Conservation (phyloP, 2,797 vertebrate species). For the Anas georgica region DNA sequence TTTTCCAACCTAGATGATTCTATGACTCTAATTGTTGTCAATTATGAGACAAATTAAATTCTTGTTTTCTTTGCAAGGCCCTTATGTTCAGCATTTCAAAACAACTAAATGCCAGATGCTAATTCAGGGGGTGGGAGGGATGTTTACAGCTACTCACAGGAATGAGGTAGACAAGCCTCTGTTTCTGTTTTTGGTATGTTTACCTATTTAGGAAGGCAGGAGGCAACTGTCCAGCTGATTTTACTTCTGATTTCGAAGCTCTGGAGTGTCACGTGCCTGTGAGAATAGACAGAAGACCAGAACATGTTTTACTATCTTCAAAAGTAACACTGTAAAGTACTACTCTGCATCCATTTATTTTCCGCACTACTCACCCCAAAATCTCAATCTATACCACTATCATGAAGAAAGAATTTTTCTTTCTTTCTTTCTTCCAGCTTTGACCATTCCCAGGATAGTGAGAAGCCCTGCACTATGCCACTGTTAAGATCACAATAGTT, state of each 20-base stretch:
- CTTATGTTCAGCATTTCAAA: not conserved
- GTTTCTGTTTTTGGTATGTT: not conserved
- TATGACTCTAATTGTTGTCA: not conserved
- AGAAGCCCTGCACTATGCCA: not conserved
- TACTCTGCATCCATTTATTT: not conserved
- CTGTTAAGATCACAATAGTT: not conserved
- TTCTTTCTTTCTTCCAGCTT: not conserved
- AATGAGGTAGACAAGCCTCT: constrained; percentile 20
- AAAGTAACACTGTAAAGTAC: not conserved
- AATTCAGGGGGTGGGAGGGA: not conserved
- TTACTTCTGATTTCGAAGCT: constrained; percentile 20
- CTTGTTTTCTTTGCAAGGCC: not conserved
- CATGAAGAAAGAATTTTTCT: not conserved
- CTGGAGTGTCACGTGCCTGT: not conserved
- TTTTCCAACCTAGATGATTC: not conserved
- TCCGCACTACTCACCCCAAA: not conserved
- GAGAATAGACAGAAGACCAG: not conserved
- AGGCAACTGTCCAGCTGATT: constrained; percentile 1
- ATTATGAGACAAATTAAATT: not conserved
- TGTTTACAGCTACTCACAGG: not conserved
- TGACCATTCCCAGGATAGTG: not conserved
- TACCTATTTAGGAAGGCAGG: constrained; percentile 24
- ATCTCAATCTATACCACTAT: not conserved
- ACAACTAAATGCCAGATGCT: not conserved
- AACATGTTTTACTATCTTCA: not conserved